phyloP scores from a whole-genome alignment of 2,797 vertebrate genomes.

The Ambastaia sidthimunki region DNA sequence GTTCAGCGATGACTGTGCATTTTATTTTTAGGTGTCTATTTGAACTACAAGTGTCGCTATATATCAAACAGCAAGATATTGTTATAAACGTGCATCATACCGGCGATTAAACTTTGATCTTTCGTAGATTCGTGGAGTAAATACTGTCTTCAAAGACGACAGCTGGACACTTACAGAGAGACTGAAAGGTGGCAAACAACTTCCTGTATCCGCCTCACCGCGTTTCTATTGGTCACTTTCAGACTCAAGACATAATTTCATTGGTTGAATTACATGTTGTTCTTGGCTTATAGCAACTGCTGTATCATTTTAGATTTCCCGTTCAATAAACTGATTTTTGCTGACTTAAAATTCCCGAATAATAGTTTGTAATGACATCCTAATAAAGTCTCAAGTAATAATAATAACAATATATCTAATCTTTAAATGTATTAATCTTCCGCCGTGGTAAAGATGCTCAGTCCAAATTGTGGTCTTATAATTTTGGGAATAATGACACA shows the following conservation, averaged over 20 bases:
- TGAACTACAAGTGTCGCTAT: neutral
- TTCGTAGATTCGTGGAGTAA: neutral
- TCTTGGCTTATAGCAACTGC: constrained; percentile 25
- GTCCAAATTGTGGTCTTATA: too few species aligned
- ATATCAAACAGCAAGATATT: neutral
- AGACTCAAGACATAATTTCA: neutral
- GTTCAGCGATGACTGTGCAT: constrained; percentile 16
- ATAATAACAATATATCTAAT: too few species aligned
- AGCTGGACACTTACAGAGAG: neutral
- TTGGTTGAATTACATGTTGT: constrained; percentile 24
- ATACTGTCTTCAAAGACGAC: neutral
- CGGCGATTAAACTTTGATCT: neutral
- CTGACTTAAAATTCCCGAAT: too few species aligned
- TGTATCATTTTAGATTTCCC: constrained; percentile 32
- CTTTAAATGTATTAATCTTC: too few species aligned
- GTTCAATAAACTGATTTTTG: too few species aligned
- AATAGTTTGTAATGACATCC: too few species aligned
- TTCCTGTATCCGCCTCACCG: neutral
- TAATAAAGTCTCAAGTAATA: too few species aligned
- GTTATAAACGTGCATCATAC: neutral
- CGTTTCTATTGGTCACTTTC: constrained; percentile 22
- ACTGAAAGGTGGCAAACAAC: neutral
- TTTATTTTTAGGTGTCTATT: neutral
- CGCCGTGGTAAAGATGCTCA: too few species aligned
- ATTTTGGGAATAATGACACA: too few species aligned